Evolutionary conservation across 2,113 vertebrate genomes (phyloP).

Genomic region (Pachyramphus minor): DNA sequence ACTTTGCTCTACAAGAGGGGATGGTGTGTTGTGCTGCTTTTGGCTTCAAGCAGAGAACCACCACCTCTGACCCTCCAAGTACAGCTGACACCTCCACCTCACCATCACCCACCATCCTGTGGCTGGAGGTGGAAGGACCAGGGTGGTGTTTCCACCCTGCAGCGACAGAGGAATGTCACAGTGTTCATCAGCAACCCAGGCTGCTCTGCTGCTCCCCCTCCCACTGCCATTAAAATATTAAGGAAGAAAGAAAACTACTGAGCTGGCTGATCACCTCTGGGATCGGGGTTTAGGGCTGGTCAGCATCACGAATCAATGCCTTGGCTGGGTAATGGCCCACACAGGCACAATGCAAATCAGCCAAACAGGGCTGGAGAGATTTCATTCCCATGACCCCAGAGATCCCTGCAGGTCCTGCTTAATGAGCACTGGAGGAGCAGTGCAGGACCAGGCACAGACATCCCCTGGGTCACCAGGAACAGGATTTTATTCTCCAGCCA

Average conservation of each 20-base stretch:
- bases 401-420: background rate
- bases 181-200: background rate
- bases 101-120: background rate
- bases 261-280: background rate
- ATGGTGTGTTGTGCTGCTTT: background rate
- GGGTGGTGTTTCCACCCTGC: accelerated
- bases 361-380: background rate
- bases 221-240: background rate
- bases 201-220: background rate
- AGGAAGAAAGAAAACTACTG: background rate
- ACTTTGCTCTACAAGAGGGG: background rate
- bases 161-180: background rate
- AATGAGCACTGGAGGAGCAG: background rate
- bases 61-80: background rate
- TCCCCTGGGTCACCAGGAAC: background rate
- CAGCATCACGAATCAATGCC: background rate
- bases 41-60: background rate
- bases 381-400: background rate
- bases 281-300: background rate
- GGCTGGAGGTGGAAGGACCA: background rate
- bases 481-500: background rate
- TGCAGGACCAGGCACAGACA: background rate
- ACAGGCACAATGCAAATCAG: background rate
- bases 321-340: background rate
- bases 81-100: accelerated